These are phyloP conservation scores for Coecobrya sp. DNA, from an alignment of 2,888 invertebrate genomes.

Conservation along the genomic window DNA sequence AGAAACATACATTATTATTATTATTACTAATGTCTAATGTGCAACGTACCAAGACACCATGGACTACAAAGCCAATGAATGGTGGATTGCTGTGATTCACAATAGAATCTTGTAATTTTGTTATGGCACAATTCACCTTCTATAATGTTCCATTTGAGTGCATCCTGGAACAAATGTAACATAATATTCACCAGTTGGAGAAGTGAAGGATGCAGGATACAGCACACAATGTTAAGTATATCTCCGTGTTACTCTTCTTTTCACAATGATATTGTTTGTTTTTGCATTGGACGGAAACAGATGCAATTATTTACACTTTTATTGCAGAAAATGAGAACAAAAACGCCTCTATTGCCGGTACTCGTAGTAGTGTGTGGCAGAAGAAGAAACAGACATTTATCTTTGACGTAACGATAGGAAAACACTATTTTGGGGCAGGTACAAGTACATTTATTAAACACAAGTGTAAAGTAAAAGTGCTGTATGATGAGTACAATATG, in stretches of 20 bases:
- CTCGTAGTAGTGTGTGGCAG: not conserved
- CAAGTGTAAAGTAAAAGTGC: not conserved
- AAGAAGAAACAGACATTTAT: conserved; percentile 23
- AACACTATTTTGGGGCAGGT: conserved; percentile 21
- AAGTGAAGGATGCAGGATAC: not conserved
- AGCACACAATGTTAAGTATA: not conserved
- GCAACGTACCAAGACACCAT: too few relatives aligned
- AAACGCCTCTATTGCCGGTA: not conserved
- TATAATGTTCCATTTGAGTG: too few relatives aligned
- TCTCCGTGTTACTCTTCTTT: not conserved
- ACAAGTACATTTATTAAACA: not conserved
- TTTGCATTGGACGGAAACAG: conserved; percentile 5
- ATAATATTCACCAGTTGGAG: not conserved
- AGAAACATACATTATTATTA: too few relatives aligned
- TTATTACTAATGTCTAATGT: too few relatives aligned
- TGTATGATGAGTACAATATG: not conserved
- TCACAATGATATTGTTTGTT: not conserved
- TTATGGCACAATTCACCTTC: too few relatives aligned
- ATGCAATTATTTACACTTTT: conserved; percentile 59
- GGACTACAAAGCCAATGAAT: too few relatives aligned
- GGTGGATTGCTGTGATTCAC: too few relatives aligned
- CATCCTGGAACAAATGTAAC: too few relatives aligned
- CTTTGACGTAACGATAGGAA: not conserved
- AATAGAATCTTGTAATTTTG: too few relatives aligned
- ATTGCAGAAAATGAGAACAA: not conserved